These are phyloP conservation scores for Frieseomelitta varia DNA, from an alignment of 1,140 invertebrate species.

Conservation along the genomic window DNA sequence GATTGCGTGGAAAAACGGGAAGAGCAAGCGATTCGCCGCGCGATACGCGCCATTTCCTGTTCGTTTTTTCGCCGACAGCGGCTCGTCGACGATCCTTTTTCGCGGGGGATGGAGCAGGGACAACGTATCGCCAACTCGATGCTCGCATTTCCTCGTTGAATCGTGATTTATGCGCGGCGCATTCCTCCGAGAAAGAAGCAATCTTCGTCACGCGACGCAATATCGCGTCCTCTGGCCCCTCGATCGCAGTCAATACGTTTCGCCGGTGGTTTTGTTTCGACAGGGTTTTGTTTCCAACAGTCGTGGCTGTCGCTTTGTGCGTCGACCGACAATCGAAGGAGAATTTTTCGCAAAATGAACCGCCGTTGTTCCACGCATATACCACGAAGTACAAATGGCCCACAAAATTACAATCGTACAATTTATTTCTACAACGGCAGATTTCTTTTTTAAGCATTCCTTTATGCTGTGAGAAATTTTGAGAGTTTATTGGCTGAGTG, in stretches of 20 bases:
- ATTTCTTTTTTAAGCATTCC: no score
- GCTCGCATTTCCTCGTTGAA: neutral
- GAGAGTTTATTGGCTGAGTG: no score
- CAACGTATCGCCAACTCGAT: neutral
- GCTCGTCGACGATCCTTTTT: slow-evolving; percentile 16
- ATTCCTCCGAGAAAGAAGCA: slow-evolving; percentile 30
- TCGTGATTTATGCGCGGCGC: slow-evolving; percentile 7
- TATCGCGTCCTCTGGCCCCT: neutral
- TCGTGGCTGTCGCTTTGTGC: slow-evolving; percentile 1
- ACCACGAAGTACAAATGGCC: no score
- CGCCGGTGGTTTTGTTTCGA: neutral
- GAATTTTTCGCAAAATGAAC: neutral
- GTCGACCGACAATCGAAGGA: neutral
- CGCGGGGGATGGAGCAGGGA: no score
- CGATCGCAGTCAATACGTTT: neutral
- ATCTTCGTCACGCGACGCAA: slow-evolving; percentile 29
- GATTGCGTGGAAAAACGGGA: slow-evolving; percentile 44
- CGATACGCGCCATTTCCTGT: slow-evolving; percentile 6
- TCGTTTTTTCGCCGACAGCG: slow-evolving; percentile 1
- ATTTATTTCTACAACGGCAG: no score
- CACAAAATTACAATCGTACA: no score
- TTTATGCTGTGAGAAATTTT: no score
- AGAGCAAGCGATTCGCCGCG: slow-evolving; percentile 13
- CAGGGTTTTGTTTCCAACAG: neutral
- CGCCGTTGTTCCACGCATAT: neutral